Percentiles rank a stretch among this genome's conserved stretches.
Evolutionary conservation across 1,140 invertebrate genomes (phyloP).

Genomic region (Formica selysi): DNA sequence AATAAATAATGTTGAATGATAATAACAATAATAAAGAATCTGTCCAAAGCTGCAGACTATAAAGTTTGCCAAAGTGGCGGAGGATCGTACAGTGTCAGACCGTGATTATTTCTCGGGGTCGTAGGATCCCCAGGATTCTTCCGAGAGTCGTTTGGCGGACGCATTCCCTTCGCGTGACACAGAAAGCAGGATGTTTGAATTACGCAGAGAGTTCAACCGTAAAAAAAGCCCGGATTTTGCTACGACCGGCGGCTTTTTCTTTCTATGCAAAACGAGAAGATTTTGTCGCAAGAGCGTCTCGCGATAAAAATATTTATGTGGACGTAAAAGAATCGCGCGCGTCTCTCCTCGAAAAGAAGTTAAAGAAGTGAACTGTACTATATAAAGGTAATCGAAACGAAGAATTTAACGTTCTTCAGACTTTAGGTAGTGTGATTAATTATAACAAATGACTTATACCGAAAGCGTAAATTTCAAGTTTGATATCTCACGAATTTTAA

Average conservation of each 20-base stretch:
- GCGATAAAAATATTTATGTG: conserved; percentile 81
- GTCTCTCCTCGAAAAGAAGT: conserved; percentile 38
- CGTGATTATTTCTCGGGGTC: conserved; percentile 27
- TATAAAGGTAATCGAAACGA: conserved; percentile 21
- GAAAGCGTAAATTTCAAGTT: background rate
- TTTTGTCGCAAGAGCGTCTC: conserved; percentile 71
- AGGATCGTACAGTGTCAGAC: background rate
- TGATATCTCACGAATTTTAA: background rate
- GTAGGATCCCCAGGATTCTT: background rate
- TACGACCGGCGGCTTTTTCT: conserved; percentile 60
- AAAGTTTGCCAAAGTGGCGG: background rate
- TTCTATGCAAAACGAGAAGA: conserved; percentile 68
- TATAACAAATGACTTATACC: background rate
- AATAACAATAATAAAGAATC: conserved; percentile 23
- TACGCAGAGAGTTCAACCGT: conserved; percentile 73
- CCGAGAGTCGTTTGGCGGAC: conserved; percentile 10
- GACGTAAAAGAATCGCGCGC: conserved; percentile 70
- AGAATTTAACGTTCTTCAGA: background rate
- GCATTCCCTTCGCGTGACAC: conserved; percentile 33
- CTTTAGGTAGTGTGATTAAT: background rate
- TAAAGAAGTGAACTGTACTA: background rate
- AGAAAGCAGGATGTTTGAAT: conserved; percentile 66
- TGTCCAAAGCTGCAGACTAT: background rate
- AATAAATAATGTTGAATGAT: background rate
- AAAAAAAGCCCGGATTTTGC: conserved; percentile 64